A percentile compares a stretch with the other conserved stretches of the same genome.
Evolutionary conservation across 2,797 vertebrate genomes (phyloP).

Genomic region (Chiloscyllium punctatum): DNA sequence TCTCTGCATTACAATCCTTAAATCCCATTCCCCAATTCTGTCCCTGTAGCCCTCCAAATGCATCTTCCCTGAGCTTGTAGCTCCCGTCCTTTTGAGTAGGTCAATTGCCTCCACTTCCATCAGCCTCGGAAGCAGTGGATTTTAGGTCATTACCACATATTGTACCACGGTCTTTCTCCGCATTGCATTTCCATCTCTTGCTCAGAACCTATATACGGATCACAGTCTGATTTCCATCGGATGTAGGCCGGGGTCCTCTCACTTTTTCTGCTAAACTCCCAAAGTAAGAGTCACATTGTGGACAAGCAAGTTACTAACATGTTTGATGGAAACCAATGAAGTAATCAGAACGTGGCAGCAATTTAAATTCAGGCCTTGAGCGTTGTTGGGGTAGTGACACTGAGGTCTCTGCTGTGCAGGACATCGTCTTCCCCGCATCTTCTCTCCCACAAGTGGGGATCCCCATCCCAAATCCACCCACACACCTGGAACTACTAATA

Average conservation of each 20-base stretch:
- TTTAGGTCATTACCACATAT: too few species aligned
- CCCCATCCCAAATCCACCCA: not conserved
- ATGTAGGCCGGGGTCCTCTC: too few species aligned
- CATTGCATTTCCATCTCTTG: too few species aligned
- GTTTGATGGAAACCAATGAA: not conserved
- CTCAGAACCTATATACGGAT: too few species aligned
- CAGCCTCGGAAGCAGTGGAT: too few species aligned
- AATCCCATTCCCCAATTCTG: not conserved
- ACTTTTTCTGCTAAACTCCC: too few species aligned
- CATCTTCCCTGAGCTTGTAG: not conserved
- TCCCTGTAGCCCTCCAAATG: not conserved
- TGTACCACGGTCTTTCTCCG: too few species aligned
- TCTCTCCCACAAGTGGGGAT: not conserved
- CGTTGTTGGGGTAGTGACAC: not conserved
- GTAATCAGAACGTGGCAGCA: not conserved
- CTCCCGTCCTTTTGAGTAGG: not conserved
- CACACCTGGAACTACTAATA: not conserved
- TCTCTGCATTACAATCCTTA: not conserved
- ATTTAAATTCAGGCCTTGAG: not conserved
- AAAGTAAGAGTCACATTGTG: too few species aligned
- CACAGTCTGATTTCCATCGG: too few species aligned
- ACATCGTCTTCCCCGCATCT: not conserved
- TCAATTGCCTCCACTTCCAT: too few species aligned
- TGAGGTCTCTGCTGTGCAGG: not conserved
- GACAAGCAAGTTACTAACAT: too few species aligned